phyloP scores from a whole-genome alignment of 1,140 invertebrate species.

The Saccostrea echinata region DNA sequence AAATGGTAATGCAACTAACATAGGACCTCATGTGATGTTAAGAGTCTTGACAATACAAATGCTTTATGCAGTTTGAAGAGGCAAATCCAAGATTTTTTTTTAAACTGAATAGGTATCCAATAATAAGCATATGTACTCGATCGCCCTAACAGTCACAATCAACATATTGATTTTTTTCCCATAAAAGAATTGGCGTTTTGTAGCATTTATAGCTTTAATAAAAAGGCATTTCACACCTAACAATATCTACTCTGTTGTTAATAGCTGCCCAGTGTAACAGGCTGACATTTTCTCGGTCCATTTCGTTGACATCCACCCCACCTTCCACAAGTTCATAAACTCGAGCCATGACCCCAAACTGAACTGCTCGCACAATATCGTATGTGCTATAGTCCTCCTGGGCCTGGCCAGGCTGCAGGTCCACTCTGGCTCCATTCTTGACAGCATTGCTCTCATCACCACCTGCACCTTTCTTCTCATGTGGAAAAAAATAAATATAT shows the following conservation, averaged over 20 bases:
- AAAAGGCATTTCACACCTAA: conserved; percentile 82
- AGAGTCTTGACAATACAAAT: too few relatives aligned
- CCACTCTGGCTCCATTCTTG: background rate
- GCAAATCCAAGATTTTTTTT: too few relatives aligned
- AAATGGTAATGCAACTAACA: too few relatives aligned
- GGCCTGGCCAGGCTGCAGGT: conserved; percentile 78
- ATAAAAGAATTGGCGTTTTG: background rate
- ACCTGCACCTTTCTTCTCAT: background rate
- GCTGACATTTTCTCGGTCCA: conserved; percentile 83
- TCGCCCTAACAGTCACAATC: too few relatives aligned
- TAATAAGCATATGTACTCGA: too few relatives aligned
- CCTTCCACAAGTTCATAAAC: conserved; percentile 94
- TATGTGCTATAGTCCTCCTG: conserved; percentile 89
- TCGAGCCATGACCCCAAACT: conserved; percentile 92
- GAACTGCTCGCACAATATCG: conserved; percentile 95
- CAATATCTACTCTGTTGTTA: conserved; percentile 94
- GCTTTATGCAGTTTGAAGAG: too few relatives aligned
- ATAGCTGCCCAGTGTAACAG: conserved; percentile 99
- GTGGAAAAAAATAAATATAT: background rate
- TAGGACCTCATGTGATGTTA: too few relatives aligned
- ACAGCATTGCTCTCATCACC: background rate
- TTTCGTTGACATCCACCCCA: conserved; percentile 81
- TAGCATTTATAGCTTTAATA: too few relatives aligned
- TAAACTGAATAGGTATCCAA: too few relatives aligned
- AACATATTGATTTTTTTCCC: background rate